Evolutionary conservation across 2,888 invertebrate species (phyloP), one percentile per base, ranked within the genome.

Genomic region (Conops quadrifasciatus): DNA sequence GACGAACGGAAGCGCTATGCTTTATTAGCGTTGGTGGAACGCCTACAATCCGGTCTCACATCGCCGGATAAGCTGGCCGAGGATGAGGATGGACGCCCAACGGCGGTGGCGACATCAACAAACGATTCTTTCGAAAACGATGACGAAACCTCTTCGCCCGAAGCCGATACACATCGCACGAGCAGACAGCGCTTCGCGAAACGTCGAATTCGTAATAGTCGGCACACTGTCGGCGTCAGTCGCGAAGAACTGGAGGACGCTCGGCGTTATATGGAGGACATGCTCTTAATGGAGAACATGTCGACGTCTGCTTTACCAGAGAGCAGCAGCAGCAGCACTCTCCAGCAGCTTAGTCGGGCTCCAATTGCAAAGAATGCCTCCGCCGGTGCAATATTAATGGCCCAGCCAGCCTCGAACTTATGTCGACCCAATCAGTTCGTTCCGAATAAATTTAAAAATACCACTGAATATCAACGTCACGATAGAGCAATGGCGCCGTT

Each of bases 151-250:
- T 81, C 81, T 1, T 81, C 81, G 5, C 81, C 80, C 3, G 82
- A 82, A 70, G 79, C 77, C 2, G 83, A 82, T 70, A 75, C 74
- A 24, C 79, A 87, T 69, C 84, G 84, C 9, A 84, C 88, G 2
- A 82, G 77, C 66, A 80, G 85, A 9, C 85, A 85, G 62, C 87
- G 90, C 30, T 87, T 89, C 74, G 85, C 84, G 2, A 89, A 90
- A 73, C 85, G 89, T 13, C 88, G 90, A 70, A 88, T 89, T 75
- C 89, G 92, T 43, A 89, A 90, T 73, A 89, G 89, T 62, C 87
- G 95, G 0, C 94, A 95, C 83, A 95, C 95, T 0, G 93, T 95
- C 26, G 94, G 93, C 62, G 94, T 95, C 21, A 93, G 93, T 51
- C 89, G 90, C 59, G 94, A 93, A 81, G 95, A 95, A 80, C 85